A percentile compares a stretch with the other conserved stretches of the same genome.
These are phyloP conservation scores for Heliconius erato DNA, from an alignment of 2,888 invertebrate genomes.

Conservation along the genomic window DNA sequence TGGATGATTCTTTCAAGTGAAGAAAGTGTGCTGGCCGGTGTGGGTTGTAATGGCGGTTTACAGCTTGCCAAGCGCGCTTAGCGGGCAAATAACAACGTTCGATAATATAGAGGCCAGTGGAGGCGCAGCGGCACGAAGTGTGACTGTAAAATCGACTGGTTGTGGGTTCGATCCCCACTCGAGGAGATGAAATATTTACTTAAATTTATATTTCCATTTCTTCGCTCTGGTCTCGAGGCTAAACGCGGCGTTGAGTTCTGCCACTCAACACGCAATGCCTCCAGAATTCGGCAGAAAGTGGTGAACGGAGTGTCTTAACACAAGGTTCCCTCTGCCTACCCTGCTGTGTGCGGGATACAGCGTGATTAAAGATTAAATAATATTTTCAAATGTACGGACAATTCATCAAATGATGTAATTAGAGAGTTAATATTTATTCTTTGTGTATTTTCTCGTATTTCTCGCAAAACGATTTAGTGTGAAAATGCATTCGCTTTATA, in stretches of 20 bases:
- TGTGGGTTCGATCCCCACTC: too few species aligned
- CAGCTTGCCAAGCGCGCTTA: constrained; percentile 23
- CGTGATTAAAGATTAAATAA: background rate
- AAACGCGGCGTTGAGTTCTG: too few species aligned
- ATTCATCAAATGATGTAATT: constrained; percentile 17
- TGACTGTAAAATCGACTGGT: too few species aligned
- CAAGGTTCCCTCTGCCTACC: too few species aligned
- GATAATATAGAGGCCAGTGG: background rate
- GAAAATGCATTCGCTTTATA: constrained; percentile 16
- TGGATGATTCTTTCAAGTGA: constrained; percentile 76
- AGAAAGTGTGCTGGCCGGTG: constrained; percentile 72
- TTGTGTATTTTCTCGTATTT: constrained; percentile 1
- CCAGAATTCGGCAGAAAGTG: too few species aligned
- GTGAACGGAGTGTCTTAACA: too few species aligned
- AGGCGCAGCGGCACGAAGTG: too few species aligned
- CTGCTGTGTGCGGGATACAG: too few species aligned
- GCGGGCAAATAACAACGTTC: constrained; percentile 17
- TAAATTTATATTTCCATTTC: too few species aligned
- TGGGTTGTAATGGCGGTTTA: constrained; percentile 54
- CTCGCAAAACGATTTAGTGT: constrained; percentile 25
- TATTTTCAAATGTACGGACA: constrained; percentile 28
- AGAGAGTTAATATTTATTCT: constrained; percentile 15
- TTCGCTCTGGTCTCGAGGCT: too few species aligned
- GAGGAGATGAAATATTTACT: too few species aligned
- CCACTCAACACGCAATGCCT: too few species aligned